Percentiles rank a stretch among this genome's conserved stretches.
Evolutionary conservation across 2,113 vertebrate species (phyloP).

Genomic region (Noctilio leporinus): DNA sequence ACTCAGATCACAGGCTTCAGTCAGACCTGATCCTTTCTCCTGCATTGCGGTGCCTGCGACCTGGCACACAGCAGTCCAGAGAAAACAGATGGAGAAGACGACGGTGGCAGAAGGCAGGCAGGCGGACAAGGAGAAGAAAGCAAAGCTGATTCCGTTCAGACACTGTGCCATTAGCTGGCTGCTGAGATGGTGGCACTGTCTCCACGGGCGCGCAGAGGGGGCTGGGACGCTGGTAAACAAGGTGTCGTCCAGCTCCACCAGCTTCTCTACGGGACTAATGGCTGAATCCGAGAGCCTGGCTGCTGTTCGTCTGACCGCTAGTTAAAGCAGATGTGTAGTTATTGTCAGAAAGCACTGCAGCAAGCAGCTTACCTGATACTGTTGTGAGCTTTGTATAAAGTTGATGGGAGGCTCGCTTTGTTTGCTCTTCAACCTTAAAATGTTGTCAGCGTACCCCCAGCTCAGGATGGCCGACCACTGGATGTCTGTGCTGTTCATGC

Average conservation of each 20-base stretch:
- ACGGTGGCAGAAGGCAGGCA: not conserved
- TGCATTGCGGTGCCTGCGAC: not conserved
- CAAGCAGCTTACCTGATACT: conserved; percentile 86
- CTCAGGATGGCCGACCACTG: conserved; percentile 99
- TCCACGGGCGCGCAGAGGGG: fast-evolving
- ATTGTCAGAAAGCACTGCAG: not conserved
- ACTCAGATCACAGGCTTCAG: not conserved
- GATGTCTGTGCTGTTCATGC: conserved; percentile 98
- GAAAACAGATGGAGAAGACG: not conserved
- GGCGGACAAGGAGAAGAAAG: not conserved
- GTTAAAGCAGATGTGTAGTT: not conserved
- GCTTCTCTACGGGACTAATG: not conserved
- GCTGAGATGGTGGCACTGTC: not conserved
- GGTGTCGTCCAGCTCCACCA: fast-evolving
- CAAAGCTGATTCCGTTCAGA: not conserved
- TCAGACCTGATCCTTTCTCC: not conserved
- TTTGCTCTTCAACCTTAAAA: conserved; percentile 95
- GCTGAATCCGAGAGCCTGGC: not conserved
- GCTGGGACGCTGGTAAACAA: not conserved
- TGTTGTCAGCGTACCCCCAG: conserved; percentile 97
- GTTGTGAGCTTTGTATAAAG: conserved; percentile 95
- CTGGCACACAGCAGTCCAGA: not conserved
- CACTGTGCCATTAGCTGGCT: not conserved
- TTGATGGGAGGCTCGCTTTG: conserved; percentile 96
- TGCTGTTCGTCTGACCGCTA: too few species aligned